Conservation (phyloP, 1,140 invertebrate species). For the Drosophila ficusphila region DNA sequence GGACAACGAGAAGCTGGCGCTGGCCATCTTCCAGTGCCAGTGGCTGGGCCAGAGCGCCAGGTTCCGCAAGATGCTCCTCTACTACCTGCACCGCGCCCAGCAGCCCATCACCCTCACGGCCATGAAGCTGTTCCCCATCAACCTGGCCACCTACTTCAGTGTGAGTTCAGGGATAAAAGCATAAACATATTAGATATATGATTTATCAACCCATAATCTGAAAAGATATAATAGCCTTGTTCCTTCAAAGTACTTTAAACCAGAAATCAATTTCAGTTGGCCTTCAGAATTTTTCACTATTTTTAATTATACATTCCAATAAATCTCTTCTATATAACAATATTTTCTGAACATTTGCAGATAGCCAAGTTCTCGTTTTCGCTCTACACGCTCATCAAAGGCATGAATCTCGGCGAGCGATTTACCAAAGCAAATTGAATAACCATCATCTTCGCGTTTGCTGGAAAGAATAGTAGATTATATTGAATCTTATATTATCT, state of each 20-base stretch:
- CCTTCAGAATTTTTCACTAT: too few species aligned
- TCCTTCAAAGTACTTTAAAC: too few species aligned
- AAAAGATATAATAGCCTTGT: too few species aligned
- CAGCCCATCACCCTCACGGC: constrained; percentile 43
- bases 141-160: constrained; percentile 55
- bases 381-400: constrained; percentile 59
- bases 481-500: not conserved
- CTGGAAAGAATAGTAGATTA: not conserved
- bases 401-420: constrained; percentile 53
- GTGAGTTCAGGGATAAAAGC: constrained; percentile 37
- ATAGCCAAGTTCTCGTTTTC: constrained; percentile 66
- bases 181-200: too few species aligned
- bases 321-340: not conserved
- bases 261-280: too few species aligned
- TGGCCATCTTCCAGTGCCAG: constrained; percentile 54
- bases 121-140: constrained; percentile 64
- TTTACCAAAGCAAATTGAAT: constrained; percentile 26
- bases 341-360: constrained; percentile 9
- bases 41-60: constrained; percentile 48
- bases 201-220: too few species aligned
- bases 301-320: not conserved
- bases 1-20: constrained; percentile 43
- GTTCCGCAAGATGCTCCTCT: constrained; percentile 53
- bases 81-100: constrained; percentile 60
- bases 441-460: not conserved